A percentile compares a stretch with the other conserved stretches of the same genome.
Conservation (phyloP, 2,113 vertebrate species). For the Embiotoca jacksoni region DNA sequence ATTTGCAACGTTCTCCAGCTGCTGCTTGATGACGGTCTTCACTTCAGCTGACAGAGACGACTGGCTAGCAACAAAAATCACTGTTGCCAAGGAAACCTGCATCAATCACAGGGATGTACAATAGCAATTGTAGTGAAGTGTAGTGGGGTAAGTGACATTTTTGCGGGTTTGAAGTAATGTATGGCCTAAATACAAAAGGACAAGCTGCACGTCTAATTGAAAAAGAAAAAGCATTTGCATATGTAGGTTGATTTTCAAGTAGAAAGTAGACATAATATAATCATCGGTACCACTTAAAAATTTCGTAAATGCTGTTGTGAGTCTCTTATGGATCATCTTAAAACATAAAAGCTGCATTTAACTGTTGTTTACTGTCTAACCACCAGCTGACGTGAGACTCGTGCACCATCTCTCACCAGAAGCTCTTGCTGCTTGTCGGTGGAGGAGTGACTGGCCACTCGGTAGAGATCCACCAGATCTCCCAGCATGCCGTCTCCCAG, state of each 20-base stretch:
- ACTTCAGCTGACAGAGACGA: conserved; percentile 92
- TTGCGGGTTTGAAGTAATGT: no score
- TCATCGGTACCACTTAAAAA: background rate
- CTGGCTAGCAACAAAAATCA: conserved; percentile 98
- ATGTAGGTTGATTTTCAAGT: background rate
- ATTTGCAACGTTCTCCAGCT: conserved; percentile 94
- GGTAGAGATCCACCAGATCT: conserved; percentile 94
- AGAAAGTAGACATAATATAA: background rate
- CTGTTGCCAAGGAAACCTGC: conserved; percentile 96
- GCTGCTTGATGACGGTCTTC: conserved; percentile 94
- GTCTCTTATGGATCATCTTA: no score
- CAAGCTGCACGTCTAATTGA: no score
- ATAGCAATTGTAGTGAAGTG: no score
- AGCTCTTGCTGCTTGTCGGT: conserved; percentile 96
- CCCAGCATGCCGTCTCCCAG: conserved; percentile 95
- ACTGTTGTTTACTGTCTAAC: background rate
- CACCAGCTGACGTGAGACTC: background rate
- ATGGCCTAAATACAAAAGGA: no score
- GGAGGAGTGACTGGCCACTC: conserved; percentile 88
- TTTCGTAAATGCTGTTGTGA: background rate
- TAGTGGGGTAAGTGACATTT: no score
- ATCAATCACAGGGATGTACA: background rate
- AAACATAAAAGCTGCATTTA: background rate
- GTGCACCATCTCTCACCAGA: conserved; percentile 86
- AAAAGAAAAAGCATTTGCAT: background rate